Base-by-base conservation (phyloP, 2,797 vertebrate genomes). In the Cuniculus paca region DNA sequence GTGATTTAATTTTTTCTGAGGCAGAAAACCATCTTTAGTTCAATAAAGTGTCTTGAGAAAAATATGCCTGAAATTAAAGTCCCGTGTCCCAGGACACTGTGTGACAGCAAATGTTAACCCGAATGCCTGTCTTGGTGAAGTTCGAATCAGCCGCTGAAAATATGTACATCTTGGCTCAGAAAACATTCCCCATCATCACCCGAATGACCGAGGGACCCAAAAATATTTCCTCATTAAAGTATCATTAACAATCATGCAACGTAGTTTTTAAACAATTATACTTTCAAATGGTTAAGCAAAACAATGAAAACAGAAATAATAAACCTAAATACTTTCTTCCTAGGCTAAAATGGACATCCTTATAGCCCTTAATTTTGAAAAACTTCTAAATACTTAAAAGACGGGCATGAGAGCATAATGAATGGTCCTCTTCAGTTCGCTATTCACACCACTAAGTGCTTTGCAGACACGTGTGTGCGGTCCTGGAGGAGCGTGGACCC, bases 81-180 rank as follows among this genome's bases (percentile, higher is more conserved):
- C 39, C 74, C 70, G 2, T 68, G 81, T 90, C 74, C 50, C 28
- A 3, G 90, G 26, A 90, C 87, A 39, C 19, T 60, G 17, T n/a
- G 42, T 89, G 54, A 86, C 12, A 94, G 75, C 48, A 95, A 19
- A 75, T 65, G 26, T 56, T 79, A 34, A 60, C 58, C 24, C 80
- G 50, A 28, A 2, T 77, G 26, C 52, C 34, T 83, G 56, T 50
- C 78, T 77, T n/a, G 36, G 84, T 14, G 58, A 36, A 83, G 42
- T 70, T 82, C 61, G 92, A 54, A 95, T 78, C 4, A 1, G n/a
- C 74, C 82, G 68, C 54, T 63, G 54, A 92, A 95, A 79, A 77
- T 88, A 90, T 80, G 93, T 88, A 82, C n/a, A 54, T 88, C 45
- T 93, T 96, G 88, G 56, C 82, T 92, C 74, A 88, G 78, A 88